Conservation (phyloP, 1,140 invertebrate species). For the Pemphigus obesinymphae region DNA sequence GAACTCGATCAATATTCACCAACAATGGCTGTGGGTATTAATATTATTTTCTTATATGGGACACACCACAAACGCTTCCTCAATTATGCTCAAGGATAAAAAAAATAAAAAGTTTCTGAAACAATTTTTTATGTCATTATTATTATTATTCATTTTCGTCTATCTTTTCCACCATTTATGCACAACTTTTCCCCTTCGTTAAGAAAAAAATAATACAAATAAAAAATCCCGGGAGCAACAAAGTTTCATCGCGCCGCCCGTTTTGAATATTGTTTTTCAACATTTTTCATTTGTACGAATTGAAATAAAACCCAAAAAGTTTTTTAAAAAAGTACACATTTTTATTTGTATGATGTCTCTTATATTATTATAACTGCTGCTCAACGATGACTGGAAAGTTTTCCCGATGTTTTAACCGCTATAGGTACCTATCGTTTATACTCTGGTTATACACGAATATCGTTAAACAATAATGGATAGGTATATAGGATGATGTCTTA, state of each 20-base stretch:
- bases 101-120: constrained; percentile 9
- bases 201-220: neutral
- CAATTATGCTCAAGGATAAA: constrained; percentile 32
- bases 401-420: neutral
- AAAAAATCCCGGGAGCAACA: constrained; percentile 30
- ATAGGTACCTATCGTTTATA: too few species aligned
- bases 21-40: constrained; percentile 11
- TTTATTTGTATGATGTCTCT: constrained; percentile 4
- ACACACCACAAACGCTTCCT: neutral
- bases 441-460: too few species aligned
- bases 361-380: too few species aligned
- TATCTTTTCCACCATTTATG: constrained; percentile 18
- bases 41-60: constrained; percentile 16
- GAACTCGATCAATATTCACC: constrained; percentile 19
- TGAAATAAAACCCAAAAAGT: neutral
- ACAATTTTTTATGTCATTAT: constrained; percentile 28
- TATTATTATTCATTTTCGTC: constrained; percentile 35
- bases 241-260: constrained; percentile 25
- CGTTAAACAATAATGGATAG: too few species aligned
- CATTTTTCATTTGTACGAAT: constrained; percentile 28
- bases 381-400: neutral
- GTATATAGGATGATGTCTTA: too few species aligned
- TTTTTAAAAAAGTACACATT: neutral
- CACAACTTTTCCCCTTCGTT: constrained; percentile 27
- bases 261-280: constrained; percentile 32